Conservation (phyloP, 2,888 invertebrate species). For the Sturmia bella region DNA sequence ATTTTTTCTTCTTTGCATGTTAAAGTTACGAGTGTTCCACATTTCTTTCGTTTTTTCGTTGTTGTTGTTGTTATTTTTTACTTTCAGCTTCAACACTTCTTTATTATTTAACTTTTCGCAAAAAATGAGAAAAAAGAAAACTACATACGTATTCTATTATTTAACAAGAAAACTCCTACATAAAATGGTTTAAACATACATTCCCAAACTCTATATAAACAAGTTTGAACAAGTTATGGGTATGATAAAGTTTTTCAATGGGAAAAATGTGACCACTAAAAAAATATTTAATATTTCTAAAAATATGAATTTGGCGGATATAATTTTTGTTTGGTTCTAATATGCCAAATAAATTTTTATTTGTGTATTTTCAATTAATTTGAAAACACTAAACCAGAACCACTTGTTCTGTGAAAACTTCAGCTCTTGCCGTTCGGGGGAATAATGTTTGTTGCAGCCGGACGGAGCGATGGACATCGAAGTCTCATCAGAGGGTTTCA, state of each 20-base stretch:
- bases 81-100: slow-evolving; percentile 47
- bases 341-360: no score
- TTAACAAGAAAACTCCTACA: slow-evolving; percentile 5
- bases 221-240: neutral
- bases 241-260: neutral
- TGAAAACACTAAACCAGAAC: no score
- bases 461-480: no score
- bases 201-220: slow-evolving; percentile 7
- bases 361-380: no score
- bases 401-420: no score
- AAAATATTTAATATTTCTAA: neutral
- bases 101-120: slow-evolving; percentile 13
- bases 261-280: neutral
- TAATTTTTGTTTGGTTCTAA: no score
- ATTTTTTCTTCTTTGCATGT: slow-evolving; percentile 23
- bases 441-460: no score
- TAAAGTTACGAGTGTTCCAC: neutral
- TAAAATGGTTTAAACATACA: neutral
- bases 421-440: no score
- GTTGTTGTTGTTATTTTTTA: slow-evolving; percentile 19
- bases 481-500: no score
- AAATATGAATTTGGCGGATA: no score
- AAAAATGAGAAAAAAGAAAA: neutral
- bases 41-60: neutral
- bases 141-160: neutral